Evolutionary conservation across 2,888 invertebrate genomes (phyloP).

Genomic region (Frankliniella fusca): DNA sequence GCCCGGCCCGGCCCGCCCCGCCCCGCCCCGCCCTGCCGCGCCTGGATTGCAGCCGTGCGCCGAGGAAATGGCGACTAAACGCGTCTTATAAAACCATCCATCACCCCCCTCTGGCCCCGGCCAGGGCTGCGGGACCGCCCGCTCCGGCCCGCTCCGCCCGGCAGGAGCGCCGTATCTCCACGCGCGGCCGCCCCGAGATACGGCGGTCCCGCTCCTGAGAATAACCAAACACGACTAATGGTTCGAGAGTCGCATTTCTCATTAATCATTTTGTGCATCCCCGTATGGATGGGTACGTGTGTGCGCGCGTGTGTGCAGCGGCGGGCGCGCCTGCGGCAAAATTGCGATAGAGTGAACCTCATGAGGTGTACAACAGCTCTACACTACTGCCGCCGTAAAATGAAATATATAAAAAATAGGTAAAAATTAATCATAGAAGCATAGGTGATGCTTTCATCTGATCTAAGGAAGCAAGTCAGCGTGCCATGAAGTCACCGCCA

Average conservation of each 20-base stretch:
- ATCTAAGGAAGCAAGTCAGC: too few relatives aligned
- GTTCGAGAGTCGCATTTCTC: slow-evolving; percentile 14
- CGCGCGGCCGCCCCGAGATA: too few relatives aligned
- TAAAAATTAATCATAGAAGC: too few relatives aligned
- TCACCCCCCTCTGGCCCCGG: too few relatives aligned
- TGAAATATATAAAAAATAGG: too few relatives aligned
- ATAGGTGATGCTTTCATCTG: too few relatives aligned
- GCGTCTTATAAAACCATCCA: slow-evolving; percentile 21
- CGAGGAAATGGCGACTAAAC: slow-evolving; percentile 17
- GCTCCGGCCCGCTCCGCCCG: too few relatives aligned
- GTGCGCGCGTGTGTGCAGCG: background rate
- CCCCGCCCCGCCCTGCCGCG: background rate
- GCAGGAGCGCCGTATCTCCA: too few relatives aligned
- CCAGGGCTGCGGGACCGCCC: too few relatives aligned
- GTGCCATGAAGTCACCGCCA: too few relatives aligned
- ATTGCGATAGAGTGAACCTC: background rate
- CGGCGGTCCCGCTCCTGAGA: background rate
- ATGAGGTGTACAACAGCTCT: too few relatives aligned
- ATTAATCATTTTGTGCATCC: slow-evolving; percentile 7
- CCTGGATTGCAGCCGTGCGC: slow-evolving; percentile 1
- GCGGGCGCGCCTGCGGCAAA: background rate
- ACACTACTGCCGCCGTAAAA: too few relatives aligned
- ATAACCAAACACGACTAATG: slow-evolving; percentile 24
- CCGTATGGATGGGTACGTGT: background rate
- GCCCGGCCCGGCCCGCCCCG: background rate